Base-by-base conservation (phyloP, 1,140 invertebrate species). In the Teleopsis dalmanni region DNA sequence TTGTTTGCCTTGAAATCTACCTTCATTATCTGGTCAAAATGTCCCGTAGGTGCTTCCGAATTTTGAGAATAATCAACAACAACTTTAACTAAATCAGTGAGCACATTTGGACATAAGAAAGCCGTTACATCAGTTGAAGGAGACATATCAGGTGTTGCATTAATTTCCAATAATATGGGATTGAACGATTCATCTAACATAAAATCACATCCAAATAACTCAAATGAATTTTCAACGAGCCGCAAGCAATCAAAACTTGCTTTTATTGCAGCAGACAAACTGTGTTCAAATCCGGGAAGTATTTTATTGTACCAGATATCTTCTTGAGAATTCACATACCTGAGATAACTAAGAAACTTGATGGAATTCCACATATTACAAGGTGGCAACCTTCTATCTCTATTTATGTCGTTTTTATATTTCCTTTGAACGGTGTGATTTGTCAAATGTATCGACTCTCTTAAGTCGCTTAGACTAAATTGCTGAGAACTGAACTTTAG, bases 201-300 rank as follows among this genome's bases (percentile, higher is more conserved):
- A 65, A 95, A 95, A 73, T 95, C 92, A 29, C 91, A 91, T 6
- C 91, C 91, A 62, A 92, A 95, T n/a, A 95, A 66, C 68, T 95
- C 91, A 71, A 94, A 95, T 52, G 81, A 81, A 59, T 88, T 88
- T 52, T 81, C 83, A 51, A 83, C 76, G 14, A 80, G 73, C 37
- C 87, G 82, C 54, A 92, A 81, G 49, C 86, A 81, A 61, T 94
- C 88, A 25, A 87, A 80, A 48, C 73, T 76, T 3, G 81, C 78
- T n/a, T 93, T 67, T 66, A 94, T 81, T 27, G 88, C 80, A 8
- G 83, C 82, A 13, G 90, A 77, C 23, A 96, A 84, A 19, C 84
- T 82, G 56, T 89, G 81, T 50, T 83, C 84, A 83, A 95, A 93
- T 52, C 84, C 86, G 1, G 88, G 85, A 63, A 91, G 91, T 54